Percentiles rank a stretch among this genome's conserved stretches.
phyloP scores from a whole-genome alignment of 2,113 vertebrate species.

The Tetrax tetrax region DNA sequence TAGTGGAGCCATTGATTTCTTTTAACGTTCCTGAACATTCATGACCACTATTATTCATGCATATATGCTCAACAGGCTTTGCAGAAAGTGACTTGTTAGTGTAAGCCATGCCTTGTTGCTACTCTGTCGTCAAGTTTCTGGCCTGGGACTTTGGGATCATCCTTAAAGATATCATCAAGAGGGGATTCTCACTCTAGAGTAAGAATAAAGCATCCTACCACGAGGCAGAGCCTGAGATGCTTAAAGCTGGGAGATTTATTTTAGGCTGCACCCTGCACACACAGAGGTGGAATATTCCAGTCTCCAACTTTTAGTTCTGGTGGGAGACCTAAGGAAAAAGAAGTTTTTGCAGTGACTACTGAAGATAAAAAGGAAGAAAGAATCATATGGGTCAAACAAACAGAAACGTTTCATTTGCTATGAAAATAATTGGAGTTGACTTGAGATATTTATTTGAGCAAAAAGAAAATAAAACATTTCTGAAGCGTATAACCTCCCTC shows the following conservation, averaged over 20 bases:
- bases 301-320: background rate
- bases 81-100: background rate
- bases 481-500: background rate
- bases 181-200: background rate
- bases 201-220: slow-evolving; percentile 2
- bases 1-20: background rate
- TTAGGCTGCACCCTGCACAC: background rate
- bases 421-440: background rate
- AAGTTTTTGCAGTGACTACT: background rate
- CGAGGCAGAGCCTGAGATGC: background rate
- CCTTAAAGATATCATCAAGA: slow-evolving; percentile 3
- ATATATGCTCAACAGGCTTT: background rate
- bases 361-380: background rate
- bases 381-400: background rate
- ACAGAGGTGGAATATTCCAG: slow-evolving; percentile 10
- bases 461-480: slow-evolving; percentile 2
- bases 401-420: background rate
- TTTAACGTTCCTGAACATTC: background rate
- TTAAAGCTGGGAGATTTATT: background rate
- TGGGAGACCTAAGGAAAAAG: slow-evolving; percentile 4
- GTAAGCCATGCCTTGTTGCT: background rate
- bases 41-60: background rate
- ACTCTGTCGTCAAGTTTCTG: slow-evolving; percentile 1
- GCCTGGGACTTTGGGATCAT: slow-evolving; percentile 8
- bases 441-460: background rate